These are phyloP conservation scores for Pelosia muscerda DNA, from an alignment of 2,888 invertebrate species.

Conservation along the genomic window DNA sequence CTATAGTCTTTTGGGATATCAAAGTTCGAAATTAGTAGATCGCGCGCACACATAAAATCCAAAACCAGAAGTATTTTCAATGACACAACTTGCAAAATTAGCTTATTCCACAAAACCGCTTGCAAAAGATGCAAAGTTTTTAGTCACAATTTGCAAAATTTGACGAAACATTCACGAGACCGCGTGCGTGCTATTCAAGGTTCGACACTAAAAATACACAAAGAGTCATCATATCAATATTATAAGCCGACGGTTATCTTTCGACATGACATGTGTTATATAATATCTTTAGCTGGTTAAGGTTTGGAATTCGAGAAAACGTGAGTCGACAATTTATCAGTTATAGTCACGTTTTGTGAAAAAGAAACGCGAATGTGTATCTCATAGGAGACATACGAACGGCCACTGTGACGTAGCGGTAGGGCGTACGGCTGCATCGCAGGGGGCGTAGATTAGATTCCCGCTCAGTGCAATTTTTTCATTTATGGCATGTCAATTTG, in stretches of 20 bases:
- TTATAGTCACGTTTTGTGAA: slow-evolving; percentile 3
- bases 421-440: no score
- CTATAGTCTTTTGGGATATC: no score
- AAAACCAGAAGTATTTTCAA: neutral
- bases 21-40: no score
- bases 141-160: neutral
- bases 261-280: slow-evolving; percentile 13
- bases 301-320: slow-evolving; percentile 9
- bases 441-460: no score
- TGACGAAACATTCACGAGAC: neutral
- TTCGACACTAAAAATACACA: slow-evolving; percentile 38
- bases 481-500: no score
- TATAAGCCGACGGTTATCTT: slow-evolving; percentile 31
- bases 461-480: no score
- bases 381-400: no score
- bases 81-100: no score
- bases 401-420: no score
- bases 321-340: slow-evolving; percentile 9
- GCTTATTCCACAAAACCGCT: no score
- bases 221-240: slow-evolving; percentile 35
- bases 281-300: slow-evolving; percentile 5
- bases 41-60: neutral
- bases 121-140: no score
- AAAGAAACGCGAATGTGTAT: neutral
- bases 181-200: slow-evolving; percentile 7